phyloP scores from a whole-genome alignment of 2,888 invertebrate genomes.

The Idaea dimidiata region DNA sequence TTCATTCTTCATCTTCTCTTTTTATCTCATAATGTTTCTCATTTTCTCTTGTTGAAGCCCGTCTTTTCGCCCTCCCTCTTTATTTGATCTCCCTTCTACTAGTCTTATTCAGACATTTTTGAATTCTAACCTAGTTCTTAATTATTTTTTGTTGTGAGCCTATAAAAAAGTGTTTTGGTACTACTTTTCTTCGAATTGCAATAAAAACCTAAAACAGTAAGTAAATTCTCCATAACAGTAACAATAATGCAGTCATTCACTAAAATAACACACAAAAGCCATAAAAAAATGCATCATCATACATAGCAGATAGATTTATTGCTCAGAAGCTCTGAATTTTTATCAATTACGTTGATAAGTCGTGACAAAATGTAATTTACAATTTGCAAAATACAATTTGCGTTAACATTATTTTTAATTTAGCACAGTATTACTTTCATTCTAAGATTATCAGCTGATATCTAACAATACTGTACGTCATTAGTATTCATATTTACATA shows the following conservation, averaged over 20 bases:
- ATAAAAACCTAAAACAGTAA: neutral
- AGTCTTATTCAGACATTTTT: slow-evolving; percentile 7
- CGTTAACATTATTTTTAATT: too few relatives aligned
- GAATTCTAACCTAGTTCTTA: slow-evolving; percentile 23
- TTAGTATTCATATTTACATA: too few relatives aligned
- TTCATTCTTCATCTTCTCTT: neutral
- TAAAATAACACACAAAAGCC: neutral
- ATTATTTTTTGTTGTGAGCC: slow-evolving; percentile 16
- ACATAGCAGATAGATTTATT: neutral
- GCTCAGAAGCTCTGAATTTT: neutral
- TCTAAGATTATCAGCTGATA: too few relatives aligned
- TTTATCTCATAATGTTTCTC: neutral
- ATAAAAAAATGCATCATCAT: neutral
- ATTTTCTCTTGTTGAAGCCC: neutral
- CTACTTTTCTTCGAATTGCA: slow-evolving; percentile 1
- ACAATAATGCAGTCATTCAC: neutral
- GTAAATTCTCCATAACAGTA: neutral
- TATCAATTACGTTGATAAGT: too few relatives aligned
- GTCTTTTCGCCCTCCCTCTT: neutral
- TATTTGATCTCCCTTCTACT: neutral
- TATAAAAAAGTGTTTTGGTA: slow-evolving; percentile 15
- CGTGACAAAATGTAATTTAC: too few relatives aligned
- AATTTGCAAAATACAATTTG: too few relatives aligned
- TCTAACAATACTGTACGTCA: too few relatives aligned
- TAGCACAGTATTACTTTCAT: too few relatives aligned